phyloP scores from a whole-genome alignment of 2,113 vertebrate genomes.

The Clarias gariepinus region DNA sequence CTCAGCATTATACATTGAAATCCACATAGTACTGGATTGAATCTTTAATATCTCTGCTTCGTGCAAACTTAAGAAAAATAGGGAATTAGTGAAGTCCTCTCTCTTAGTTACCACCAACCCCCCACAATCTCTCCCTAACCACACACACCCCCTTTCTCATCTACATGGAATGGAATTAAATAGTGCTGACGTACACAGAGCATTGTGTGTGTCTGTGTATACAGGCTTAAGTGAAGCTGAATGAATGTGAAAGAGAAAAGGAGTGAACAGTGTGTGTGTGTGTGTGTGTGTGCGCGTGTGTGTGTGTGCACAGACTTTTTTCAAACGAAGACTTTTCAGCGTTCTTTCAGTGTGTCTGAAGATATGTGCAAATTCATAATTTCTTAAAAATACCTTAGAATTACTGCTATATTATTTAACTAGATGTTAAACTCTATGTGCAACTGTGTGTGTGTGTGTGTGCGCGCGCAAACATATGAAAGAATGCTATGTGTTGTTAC shows the following conservation, averaged over 20 bases:
- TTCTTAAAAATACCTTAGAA: not conserved
- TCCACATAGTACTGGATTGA: not conserved
- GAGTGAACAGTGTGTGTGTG: conserved; percentile 1
- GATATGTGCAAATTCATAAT: not conserved
- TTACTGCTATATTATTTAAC: not conserved
- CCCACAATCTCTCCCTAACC: not conserved
- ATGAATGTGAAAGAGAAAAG: conserved; percentile 20
- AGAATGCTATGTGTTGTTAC: not conserved
- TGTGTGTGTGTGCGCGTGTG: conserved; percentile 11
- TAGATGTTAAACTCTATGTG: not conserved
- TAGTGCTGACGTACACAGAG: conserved; percentile 15
- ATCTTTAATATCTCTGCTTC: not conserved
- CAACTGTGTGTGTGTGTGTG: not conserved
- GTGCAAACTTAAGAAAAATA: not conserved
- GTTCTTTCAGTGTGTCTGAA: not conserved
- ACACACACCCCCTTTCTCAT: conserved; percentile 16
- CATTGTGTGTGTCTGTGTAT: conserved; percentile 10
- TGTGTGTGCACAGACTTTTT: not conserved
- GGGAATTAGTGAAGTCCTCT: not conserved
- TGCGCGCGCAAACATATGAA: not conserved
- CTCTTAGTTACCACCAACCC: not conserved
- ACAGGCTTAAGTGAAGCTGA: conserved; percentile 4
- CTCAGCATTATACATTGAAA: not conserved
- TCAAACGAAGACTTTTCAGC: not conserved
- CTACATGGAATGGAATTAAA: conserved; percentile 22